Evolutionary conservation across 1,140 invertebrate species (phyloP), one percentile per base, ranked within the genome.

Genomic region (Drosophila kohkoa): DNA sequence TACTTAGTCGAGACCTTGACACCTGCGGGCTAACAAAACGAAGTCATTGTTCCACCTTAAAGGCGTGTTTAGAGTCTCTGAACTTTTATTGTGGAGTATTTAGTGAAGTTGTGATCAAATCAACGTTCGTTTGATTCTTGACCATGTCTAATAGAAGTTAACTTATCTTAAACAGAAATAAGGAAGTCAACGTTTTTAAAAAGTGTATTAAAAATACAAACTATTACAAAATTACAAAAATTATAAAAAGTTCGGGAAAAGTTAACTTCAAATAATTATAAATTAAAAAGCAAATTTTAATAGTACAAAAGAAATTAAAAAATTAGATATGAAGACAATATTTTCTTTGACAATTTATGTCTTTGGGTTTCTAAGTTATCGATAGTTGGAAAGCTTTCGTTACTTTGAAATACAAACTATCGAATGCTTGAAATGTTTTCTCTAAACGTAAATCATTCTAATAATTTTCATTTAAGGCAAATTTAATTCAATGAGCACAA

Each of bases 1-100:
- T 32, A 38, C 35, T 38, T 38, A 35, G 51, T 55, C 13, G 16
- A 74, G 65, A 58, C 69, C 62, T 66, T 72, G 69, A 73, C 59
- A 64, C 52, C 59, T 71, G 73, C 16, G 30, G 43, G n/a, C 69
- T 25, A 67, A 59, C 64, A 57, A 58, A 41, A 60, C 35, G 11
- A 16, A 38, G n/a, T 52, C 43, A 73, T 60, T 66, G 46, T 75
- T 58, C 25, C 41, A 59, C 54, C 8, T 58, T 1, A 43, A 66
- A 28, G 45, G 7, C 10, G 16, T 16, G 30, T 54, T 32, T 54
- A 11, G 41, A 46, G 41, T 38, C 51, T 52, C 8, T 45, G 10
- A 68, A 59, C 32, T 15, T 52, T 51, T 15, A 52, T 41, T 64
- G 30, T 45, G 30, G 41, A 16, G 28, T 38, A 30, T 15, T 7